Evolutionary conservation across 2,797 vertebrate genomes (phyloP).

Genomic region (Halcyon smyrnensis): DNA sequence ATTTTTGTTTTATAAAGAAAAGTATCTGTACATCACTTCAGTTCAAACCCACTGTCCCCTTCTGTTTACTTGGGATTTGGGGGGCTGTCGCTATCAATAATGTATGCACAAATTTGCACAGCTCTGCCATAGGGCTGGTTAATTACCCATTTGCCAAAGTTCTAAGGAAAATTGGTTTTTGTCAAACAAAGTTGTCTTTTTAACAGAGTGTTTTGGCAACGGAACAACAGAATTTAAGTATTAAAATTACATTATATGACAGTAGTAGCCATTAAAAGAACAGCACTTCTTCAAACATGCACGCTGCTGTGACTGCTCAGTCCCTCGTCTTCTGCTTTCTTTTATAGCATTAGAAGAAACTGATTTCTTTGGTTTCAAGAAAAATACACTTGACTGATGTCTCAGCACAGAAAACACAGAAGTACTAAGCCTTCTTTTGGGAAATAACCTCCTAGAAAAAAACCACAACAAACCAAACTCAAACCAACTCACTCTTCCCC

Average conservation of each 20-base stretch:
- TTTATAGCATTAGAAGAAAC: neutral
- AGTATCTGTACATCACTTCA: neutral
- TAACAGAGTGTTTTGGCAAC: neutral
- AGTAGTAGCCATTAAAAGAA: neutral
- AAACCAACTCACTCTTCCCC: neutral
- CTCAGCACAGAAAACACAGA: neutral
- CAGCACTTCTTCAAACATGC: fast-evolving
- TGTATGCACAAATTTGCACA: neutral
- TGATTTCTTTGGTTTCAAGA: neutral
- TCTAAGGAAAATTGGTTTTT: neutral
- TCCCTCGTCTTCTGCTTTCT: neutral
- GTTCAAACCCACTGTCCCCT: neutral
- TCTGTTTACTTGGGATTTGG: neutral
- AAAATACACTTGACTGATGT: neutral
- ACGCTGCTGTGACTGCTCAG: neutral
- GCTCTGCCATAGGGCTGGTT: neutral
- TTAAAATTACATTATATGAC: neutral
- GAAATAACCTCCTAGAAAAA: neutral
- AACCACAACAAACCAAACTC: neutral
- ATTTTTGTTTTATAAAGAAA: neutral
- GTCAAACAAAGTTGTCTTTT: neutral
- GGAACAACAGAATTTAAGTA: neutral
- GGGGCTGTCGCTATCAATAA: neutral
- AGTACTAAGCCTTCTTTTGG: neutral
- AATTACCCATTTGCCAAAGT: neutral